Base-by-base conservation (phyloP, 2,888 invertebrate species). In the Pasiphila rectangulata region DNA sequence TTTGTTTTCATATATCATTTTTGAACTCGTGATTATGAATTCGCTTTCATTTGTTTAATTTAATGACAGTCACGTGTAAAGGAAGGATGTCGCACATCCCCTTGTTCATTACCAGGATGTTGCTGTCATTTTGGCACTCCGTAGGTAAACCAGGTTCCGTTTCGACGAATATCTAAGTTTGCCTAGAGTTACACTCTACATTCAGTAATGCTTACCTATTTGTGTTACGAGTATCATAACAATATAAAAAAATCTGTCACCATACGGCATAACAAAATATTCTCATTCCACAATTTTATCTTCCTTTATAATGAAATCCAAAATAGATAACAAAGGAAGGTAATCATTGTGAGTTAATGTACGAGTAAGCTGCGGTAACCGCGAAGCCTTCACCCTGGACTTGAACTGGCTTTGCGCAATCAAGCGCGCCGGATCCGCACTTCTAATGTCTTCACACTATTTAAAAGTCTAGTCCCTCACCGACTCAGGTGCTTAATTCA, bases 381-480 rank as follows among this genome's bases (percentile, higher is more conserved):
- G 47, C 51, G 56, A 51, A 41, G 79, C 87, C 86, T 87, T 87
- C 85, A 86, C 82, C 87, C 82, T 84, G 82, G 75, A 75, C 86
- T 86, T 86, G 87, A 87, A 87, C 85, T 83, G 75, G 71, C 71
- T 70, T 74, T 72, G 71, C 75, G 74, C 79, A 76, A 81, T 78
- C 79, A 72, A 75, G 69, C 77, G 72, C 68, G 63, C 63, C 65
- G 59, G 62, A 73, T 75, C 72, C 62, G 69, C 69, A 71, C 64
- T 65, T 56, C 41, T 53, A 55, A 51, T 51, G 43, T 46, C 30
- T 54, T 56, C 39, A 46, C 34, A 46, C 51, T 40, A 53, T 57
- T 61, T 32, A 30, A n/a, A n/a, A 9, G 2, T 9, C 9, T 6
- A 21, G 7, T 32, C 32, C n/a, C n/a, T 32, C 13, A 27, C 27